These are phyloP conservation scores for Saturnia pavonia DNA, from an alignment of 2,888 invertebrate genomes.

Conservation along the genomic window DNA sequence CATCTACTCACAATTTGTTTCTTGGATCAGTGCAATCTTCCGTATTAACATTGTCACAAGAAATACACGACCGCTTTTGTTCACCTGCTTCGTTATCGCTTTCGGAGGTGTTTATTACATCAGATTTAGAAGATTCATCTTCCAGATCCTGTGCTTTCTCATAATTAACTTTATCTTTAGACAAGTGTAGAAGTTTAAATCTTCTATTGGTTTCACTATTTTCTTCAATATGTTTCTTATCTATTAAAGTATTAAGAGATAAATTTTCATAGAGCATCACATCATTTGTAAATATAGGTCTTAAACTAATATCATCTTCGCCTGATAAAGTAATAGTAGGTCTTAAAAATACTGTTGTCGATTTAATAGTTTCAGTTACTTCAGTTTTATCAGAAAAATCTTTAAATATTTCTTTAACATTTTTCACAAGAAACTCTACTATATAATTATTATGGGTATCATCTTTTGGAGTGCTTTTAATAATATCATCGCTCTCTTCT, in stretches of 20 bases:
- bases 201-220: slow-evolving; percentile 29
- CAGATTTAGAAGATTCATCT: slow-evolving; percentile 18
- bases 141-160: slow-evolving; percentile 35
- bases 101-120: slow-evolving; percentile 23
- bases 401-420: slow-evolving; percentile 57
- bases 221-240: slow-evolving; percentile 30
- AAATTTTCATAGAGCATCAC: slow-evolving; percentile 36
- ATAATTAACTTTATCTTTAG: slow-evolving; percentile 37
- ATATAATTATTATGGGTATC: slow-evolving; percentile 43
- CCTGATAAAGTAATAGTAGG: slow-evolving; percentile 19
- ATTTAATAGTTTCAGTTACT: slow-evolving; percentile 24
- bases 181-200: slow-evolving; percentile 33
- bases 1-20: slow-evolving; percentile 56
- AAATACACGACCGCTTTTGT: slow-evolving; percentile 52
- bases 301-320: slow-evolving; percentile 31
- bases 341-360: slow-evolving; percentile 24
- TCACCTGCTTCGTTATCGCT: slow-evolving; percentile 25
- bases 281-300: slow-evolving; percentile 28
- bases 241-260: slow-evolving; percentile 38
- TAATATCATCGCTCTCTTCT: slow-evolving; percentile 47
- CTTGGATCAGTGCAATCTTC: slow-evolving; percentile 55
- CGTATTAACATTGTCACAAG: slow-evolving; percentile 54
- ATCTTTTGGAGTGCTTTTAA: slow-evolving; percentile 33
- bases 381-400: slow-evolving; percentile 37
- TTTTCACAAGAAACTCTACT: slow-evolving; percentile 56